Base-by-base conservation (phyloP, 64 coral and sea anemone genomes). In the Montipora sp. region DNA sequence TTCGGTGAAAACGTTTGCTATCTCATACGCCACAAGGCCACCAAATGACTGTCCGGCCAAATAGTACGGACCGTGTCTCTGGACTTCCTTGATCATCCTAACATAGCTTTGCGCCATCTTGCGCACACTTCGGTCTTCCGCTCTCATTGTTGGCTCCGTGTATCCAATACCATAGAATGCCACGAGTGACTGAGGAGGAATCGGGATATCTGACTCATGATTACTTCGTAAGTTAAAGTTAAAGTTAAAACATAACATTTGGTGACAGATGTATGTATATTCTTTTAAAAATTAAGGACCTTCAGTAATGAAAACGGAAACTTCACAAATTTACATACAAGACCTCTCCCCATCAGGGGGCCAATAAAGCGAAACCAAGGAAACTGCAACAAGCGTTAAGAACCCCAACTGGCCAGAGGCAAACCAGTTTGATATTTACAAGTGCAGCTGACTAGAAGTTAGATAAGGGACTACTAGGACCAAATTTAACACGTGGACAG, bases 91-190 rank as follows among this genome's bases (percentile, higher is more conserved):
- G 57, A 95, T 88, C 89, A 95, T 91, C 73, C 79, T 48, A 11
- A 88, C 59, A 49, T 95, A 95, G 51, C 90, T 92, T 71, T 87
- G 50, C 8, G 94, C 94, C 18, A 95, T 48, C 24, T 95, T 46
- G 3, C 89, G 83, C 55, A 92, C 89, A 68, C 94, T 95, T 66
- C 89, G 49, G 13, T 67, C 81, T 48, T 95, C 89, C 57, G 89
- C 89, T 4, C 51, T 91, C 90, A 91, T 92, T 0, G 89, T 92
- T 2, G 94, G 94, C 21, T 95, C 94, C 0, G 89, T 95, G 45
- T 91, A 95, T 2, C 94, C 94, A 77, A 95, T 95, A n/a, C 75
- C 94, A 78, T 87, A 95, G 77, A 95, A 88, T 36, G 94, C 55
- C 19, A 95, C 84, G 5, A 95, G 90, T 69, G 75, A 66, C 89